Base-by-base conservation (phyloP, 1,140 invertebrate genomes). In the Nephila pilipes region DNA sequence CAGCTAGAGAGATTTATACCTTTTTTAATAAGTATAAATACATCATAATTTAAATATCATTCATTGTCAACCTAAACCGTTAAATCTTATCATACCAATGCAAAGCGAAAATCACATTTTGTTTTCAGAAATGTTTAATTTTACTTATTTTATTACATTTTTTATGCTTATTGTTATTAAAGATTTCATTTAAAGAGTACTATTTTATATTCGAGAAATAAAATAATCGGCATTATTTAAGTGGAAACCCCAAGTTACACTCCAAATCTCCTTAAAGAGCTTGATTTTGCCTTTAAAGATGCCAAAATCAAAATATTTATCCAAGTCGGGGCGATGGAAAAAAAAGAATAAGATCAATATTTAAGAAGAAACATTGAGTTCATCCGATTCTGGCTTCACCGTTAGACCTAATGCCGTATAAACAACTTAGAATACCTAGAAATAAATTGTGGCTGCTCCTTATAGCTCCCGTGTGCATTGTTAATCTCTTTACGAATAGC, bases 381-480 rank as follows among this genome's bases (percentile, higher is more conserved):
- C 83, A 54, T 20, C 16, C 5, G 57, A 38, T 90, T 80, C 75
- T 32, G 18, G 54, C 88, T 80, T 46, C 25, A 58, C n/a, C 36
- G 69, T 46, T 91, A 83, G 89, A 60, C 46, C 75, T 89, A 81
- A 83, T 65, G 79, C 83, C 58, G 65, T 79, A 87, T 87, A 93
- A 93, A 79, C 90, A 85, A 87, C 91, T 22, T 18, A 32, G 25
- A 87, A 93, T 93, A 65, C 83, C 25, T 36, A 38, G 91, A 93
- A 87, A 93, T 93, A 93, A 93, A 93, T 93, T 93, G 91, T 87
- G 65, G 91, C 91, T 46, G 65, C 25, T 87, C 83, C 46, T 93
- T 93, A 93, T 93, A 93, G 91, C 91, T 93, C 91, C 91, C 91
- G 54, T n/a, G 91, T 93, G 91, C 91, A 93, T 93, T 93, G 91